These are phyloP conservation scores for Pterocles burchelli DNA, from an alignment of 2,113 vertebrate species.

Conservation along the genomic window DNA sequence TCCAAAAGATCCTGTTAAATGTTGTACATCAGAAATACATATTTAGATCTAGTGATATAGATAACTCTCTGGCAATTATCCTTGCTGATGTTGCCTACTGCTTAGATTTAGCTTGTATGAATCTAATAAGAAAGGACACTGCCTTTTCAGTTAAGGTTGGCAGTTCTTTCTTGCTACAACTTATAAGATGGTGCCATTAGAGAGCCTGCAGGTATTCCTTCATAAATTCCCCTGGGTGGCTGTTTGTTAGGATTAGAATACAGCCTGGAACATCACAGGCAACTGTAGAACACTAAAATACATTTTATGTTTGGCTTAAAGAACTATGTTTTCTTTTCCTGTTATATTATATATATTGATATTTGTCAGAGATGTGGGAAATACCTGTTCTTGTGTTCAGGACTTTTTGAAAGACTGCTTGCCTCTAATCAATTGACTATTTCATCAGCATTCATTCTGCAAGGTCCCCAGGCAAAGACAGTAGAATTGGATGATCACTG, in stretches of 20 bases:
- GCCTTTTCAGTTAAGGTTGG: not conserved
- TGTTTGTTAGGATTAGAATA: slow-evolving; percentile 7
- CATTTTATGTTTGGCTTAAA: slow-evolving; percentile 12
- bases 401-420: slow-evolving; percentile 37
- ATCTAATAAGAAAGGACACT: not conserved
- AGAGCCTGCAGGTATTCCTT: slow-evolving; percentile 1
- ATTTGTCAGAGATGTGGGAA: slow-evolving; percentile 8
- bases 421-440: slow-evolving; percentile 63
- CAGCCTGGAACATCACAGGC: not conserved
- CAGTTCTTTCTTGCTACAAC: slow-evolving; percentile 6
- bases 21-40: not conserved
- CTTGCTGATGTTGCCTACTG: not conserved
- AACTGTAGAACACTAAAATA: not conserved
- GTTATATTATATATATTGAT: slow-evolving; percentile 16
- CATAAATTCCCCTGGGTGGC: not conserved
- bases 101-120: not conserved
- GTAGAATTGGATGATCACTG: slow-evolving; percentile 40
- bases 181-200: not conserved
- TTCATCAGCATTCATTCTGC: slow-evolving; percentile 10
- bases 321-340: not conserved
- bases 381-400: slow-evolving; percentile 14
- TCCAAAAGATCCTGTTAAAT: too few species aligned
- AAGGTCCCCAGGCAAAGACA: slow-evolving; percentile 34
- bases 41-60: not conserved
- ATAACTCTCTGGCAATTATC: not conserved